These are phyloP conservation scores for Origma solitaria DNA, from an alignment of 2,113 vertebrate species.

Conservation along the genomic window DNA sequence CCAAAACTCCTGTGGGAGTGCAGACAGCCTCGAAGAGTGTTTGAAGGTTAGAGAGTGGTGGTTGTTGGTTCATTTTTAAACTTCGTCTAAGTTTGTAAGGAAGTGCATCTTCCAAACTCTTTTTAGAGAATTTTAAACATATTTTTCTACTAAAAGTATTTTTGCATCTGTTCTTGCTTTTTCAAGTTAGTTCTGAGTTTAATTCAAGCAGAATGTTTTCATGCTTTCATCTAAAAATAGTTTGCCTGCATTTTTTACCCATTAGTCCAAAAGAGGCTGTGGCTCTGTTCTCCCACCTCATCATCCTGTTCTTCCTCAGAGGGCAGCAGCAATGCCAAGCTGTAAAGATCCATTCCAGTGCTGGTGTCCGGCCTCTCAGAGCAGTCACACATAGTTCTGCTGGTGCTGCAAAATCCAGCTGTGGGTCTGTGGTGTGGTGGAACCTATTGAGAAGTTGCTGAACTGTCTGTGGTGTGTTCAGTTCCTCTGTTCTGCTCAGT, in stretches of 20 bases:
- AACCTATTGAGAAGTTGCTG: background rate
- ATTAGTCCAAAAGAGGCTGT: conserved; percentile 43
- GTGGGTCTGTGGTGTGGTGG: background rate
- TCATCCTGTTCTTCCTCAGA: conserved; percentile 44
- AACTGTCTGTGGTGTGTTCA: background rate
- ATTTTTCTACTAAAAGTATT: conserved; percentile 44
- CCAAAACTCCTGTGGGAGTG: background rate
- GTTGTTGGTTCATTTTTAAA: background rate
- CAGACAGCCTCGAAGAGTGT: background rate
- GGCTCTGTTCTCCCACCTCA: conserved; percentile 61
- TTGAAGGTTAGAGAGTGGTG: background rate
- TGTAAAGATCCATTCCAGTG: conserved; percentile 48
- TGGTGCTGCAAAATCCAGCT: background rate
- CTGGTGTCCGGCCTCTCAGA: background rate
- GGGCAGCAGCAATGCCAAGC: conserved; percentile 49
- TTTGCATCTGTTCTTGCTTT: conserved; percentile 39
- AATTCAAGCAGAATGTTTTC: conserved; percentile 52
- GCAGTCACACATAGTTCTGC: background rate
- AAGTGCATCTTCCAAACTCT: conserved; percentile 4
- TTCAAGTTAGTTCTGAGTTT: conserved; percentile 28
- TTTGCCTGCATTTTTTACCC: conserved; percentile 61
- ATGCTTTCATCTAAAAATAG: conserved; percentile 69
- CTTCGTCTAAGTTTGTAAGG: background rate
- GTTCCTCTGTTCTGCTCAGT: background rate
- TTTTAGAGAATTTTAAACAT: conserved; percentile 18